These are phyloP conservation scores for Drosophila lini DNA, from an alignment of 1,140 invertebrate genomes.

Conservation along the genomic window DNA sequence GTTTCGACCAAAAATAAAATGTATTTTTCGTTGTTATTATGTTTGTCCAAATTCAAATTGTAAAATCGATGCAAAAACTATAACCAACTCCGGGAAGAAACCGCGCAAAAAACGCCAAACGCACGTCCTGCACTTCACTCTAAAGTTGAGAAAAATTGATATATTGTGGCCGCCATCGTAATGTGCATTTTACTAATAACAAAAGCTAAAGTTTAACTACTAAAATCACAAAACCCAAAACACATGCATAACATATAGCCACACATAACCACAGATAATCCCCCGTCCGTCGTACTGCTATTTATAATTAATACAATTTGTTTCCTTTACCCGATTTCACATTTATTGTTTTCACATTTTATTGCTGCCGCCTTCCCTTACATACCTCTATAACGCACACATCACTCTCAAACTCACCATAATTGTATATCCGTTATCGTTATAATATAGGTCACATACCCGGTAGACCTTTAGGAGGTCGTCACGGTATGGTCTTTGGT, in stretches of 20 bases:
- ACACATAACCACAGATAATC: constrained; percentile 14
- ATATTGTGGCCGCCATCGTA: constrained; percentile 32
- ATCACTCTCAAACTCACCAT: constrained; percentile 81
- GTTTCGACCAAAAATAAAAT: constrained; percentile 46
- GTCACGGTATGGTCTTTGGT: constrained; percentile 89
- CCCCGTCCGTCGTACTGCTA: constrained; percentile 9
- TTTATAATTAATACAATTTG: constrained; percentile 19
- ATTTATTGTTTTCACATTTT: constrained; percentile 23
- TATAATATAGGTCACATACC: constrained; percentile 87
- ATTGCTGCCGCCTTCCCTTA: constrained; percentile 20
- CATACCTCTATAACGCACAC: constrained; percentile 62
- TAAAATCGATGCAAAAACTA: constrained; percentile 40
- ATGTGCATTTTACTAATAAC: constrained; percentile 51
- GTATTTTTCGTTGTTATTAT: constrained; percentile 39
- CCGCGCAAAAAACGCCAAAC: constrained; percentile 22
- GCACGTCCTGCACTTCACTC: constrained; percentile 34
- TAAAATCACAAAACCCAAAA: constrained; percentile 40
- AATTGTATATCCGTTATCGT: constrained; percentile 79
- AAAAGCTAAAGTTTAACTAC: constrained; percentile 27
- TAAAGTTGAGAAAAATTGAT: constrained; percentile 16
- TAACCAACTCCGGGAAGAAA: constrained; percentile 32
- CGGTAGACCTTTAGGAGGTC: constrained; percentile 88
- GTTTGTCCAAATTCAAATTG: constrained; percentile 50
- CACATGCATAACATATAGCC: constrained; percentile 37
- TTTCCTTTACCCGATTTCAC: constrained; percentile 28